A percentile compares a stretch with the other conserved stretches of the same genome.
These are phyloP conservation scores for Monodelphis domestica DNA, from an alignment of 2,797 vertebrate species.

Conservation along the genomic window DNA sequence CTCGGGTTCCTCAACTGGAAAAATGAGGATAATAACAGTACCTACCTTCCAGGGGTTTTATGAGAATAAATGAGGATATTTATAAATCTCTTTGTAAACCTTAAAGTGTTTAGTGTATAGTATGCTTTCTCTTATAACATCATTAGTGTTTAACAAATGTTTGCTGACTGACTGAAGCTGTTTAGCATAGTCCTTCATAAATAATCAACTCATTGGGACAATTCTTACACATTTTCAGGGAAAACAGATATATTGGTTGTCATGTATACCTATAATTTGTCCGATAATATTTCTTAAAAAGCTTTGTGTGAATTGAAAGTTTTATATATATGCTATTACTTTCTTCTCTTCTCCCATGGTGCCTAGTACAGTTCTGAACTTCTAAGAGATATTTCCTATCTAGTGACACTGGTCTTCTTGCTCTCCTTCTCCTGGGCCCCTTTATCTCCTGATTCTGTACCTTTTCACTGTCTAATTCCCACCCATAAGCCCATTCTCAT, in stretches of 20 bases:
- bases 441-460: background rate
- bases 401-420: background rate
- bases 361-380: background rate
- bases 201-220: background rate
- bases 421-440: background rate
- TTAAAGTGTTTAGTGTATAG: too few species aligned
- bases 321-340: too few species aligned
- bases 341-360: background rate
- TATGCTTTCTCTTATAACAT: too few species aligned
- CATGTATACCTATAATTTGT: background rate
- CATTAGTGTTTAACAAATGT: background rate
- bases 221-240: background rate
- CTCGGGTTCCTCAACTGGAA: background rate
- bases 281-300: background rate
- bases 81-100: background rate
- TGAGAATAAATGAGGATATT: background rate
- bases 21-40: background rate
- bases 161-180: background rate
- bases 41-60: background rate
- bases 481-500: too few species aligned
- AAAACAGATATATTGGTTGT: background rate
- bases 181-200: background rate
- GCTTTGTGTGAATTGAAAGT: background rate
- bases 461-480: background rate
- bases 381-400: background rate